A percentile compares a stretch with the other conserved stretches of the same genome.
phyloP scores from a whole-genome alignment of 2,113 vertebrate species.

The Martes martes region DNA sequence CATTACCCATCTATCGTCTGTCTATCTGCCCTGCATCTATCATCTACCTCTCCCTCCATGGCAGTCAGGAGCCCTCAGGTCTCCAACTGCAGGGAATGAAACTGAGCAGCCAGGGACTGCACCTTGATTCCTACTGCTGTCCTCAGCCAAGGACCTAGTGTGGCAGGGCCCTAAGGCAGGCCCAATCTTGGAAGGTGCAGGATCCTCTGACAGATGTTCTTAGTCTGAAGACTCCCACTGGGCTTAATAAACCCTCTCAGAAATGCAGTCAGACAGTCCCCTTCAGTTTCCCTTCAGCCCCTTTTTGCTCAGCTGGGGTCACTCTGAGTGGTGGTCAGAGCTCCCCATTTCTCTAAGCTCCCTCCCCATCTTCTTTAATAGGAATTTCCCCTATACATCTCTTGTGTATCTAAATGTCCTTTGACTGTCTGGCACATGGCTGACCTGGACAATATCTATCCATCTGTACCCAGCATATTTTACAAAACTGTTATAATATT shows the following conservation, averaged over 20 bases:
- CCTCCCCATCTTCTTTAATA: not conserved
- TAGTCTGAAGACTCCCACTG: not conserved
- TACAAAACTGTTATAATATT: not conserved
- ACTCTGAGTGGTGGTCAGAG: not conserved
- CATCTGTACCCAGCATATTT: not conserved
- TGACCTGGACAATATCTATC: not conserved
- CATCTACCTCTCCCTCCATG: not conserved
- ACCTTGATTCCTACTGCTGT: too few relatives aligned
- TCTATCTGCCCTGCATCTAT: too few relatives aligned
- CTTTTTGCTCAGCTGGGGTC: rapidly evolving
- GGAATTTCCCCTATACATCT: not conserved
- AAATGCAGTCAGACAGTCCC: not conserved
- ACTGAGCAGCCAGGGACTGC: not conserved
- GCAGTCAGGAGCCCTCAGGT: not conserved
- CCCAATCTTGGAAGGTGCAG: not conserved
- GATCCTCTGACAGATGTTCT: not conserved
- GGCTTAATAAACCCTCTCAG: not conserved
- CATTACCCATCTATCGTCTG: not conserved
- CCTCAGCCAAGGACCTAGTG: not conserved
- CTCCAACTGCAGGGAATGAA: not conserved
- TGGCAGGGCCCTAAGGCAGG: not conserved
- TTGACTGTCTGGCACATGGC: not conserved
- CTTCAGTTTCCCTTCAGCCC: not conserved
- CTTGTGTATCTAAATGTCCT: not conserved
- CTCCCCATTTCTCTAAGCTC: not conserved